These are phyloP conservation scores for Bombus sibiricus DNA, from an alignment of 1,140 invertebrate genomes.

Conservation along the genomic window DNA sequence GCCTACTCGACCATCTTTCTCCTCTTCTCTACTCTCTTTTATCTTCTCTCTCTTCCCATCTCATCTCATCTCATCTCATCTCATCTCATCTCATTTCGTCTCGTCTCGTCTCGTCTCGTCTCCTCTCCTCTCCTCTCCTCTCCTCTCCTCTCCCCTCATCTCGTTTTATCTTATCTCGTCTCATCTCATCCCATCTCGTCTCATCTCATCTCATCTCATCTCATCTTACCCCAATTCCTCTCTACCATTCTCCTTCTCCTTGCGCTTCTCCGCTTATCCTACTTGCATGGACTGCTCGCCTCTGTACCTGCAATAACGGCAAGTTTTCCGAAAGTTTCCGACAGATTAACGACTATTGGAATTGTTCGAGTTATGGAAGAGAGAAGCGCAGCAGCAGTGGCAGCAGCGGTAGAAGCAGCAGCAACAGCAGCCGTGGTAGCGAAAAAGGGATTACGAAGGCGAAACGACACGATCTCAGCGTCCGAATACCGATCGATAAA, in stretches of 20 bases:
- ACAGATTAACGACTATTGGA: conserved; percentile 80
- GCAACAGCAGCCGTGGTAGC: background rate
- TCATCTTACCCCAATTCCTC: conserved; percentile 14
- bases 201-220: background rate
- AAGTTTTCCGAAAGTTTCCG: conserved; percentile 77
- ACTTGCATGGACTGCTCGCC: conserved; percentile 53
- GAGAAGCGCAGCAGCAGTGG: conserved; percentile 3
- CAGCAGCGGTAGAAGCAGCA: background rate
- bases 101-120: background rate
- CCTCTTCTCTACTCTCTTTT: background rate
- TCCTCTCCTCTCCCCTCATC: background rate
- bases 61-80: conserved; percentile 15
- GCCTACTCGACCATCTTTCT: conserved; percentile 32
- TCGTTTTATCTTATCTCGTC: background rate
- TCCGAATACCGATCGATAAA: background rate
- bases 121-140: background rate
- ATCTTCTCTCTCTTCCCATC: background rate
- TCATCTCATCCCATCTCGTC: background rate
- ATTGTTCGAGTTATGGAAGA: conserved; percentile 75
- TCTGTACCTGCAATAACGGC: conserved; percentile 76
- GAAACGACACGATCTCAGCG: background rate
- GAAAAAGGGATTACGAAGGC: background rate
- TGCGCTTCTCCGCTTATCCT: conserved; percentile 52
- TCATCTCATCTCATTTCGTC: background rate
- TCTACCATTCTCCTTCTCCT: conserved; percentile 3